Evolutionary conservation across 2,113 vertebrate genomes (phyloP), one percentile per base, ranked within the genome.

Genomic region (Prinia subflava): DNA sequence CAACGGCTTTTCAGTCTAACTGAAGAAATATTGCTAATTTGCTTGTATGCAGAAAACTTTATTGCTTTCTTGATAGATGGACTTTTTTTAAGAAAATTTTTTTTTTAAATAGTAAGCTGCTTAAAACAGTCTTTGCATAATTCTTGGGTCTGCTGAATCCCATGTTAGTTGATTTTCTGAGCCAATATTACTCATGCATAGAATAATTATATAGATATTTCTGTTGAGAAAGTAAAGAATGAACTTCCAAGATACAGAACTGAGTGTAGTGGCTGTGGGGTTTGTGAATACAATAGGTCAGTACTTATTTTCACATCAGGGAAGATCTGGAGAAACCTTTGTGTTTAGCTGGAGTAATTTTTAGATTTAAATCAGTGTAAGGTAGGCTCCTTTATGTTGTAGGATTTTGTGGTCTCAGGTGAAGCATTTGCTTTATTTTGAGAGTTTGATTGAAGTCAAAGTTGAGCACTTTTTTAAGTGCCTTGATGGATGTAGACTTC

Each of bases 121-220:
- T 95, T 97, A 95, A 96, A 92, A 49, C 65, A 83, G 56, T 65
- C 56, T 95, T 92, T 95, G 93, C 75, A 76, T 96, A 95, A 95
- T 95, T 94, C 64, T 87, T 74, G 87, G 80, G 60, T 62, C 60
- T 68, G 60, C 75, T 75, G 78, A 94, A 83, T 96, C 90, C 94
- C 57, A 46, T 84, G 78, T 83, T 93, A 63, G 77, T 67, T 91
- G 85, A 78, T 80, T 95, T 95, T 94, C 85, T 93, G 76, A 93
- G 63, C 63, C 71, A 87, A 11, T 79, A 19, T 83, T 73, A 65
- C 56, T 96, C 44, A 84, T 80, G 60, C 4, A 17, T 14, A 7
- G 74, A 71, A 79, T 91, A 96, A 89, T 94, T 95, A 82, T 63
- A 75, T 30, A 92, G 30, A 42, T 92, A 83, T 80, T 95, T 87